Base-by-base conservation (phyloP, 2,113 vertebrate species). In the Clarias magur region DNA sequence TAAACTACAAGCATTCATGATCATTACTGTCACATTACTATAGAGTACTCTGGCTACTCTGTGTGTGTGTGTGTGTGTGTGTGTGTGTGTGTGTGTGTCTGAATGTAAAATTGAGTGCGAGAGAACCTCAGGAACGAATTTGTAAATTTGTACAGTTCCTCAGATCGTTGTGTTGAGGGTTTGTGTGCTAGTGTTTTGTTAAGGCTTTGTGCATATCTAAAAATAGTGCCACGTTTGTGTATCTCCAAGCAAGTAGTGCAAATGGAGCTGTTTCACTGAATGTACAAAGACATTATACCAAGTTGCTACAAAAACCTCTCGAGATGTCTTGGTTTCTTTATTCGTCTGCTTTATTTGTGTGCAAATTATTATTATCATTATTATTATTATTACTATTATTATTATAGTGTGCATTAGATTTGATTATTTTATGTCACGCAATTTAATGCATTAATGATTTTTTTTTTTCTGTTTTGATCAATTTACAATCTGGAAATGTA, bases 111-210 rank as follows among this genome's bases (percentile, higher is more conserved):
- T 57, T 42, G 56, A 63, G 84, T 2, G n/a, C 59, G 57, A 85
- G 72, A 60, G 85, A 93, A 93, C 93, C 98, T 99, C 98, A 99
- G 98, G 98, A 99, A 99, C 97, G 97, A 94, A 95, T 97, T 97
- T 97, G 96, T 97, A 96, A 98, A 80, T 83, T 82, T 85, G 84
- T 63, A 68, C 12, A 89, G 88, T 78, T 82, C 88, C 85, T 89
- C 72, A 83, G 80, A 89, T 82, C 30, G 84, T 82, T 42, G 88
- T 88, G 70, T 67, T 67, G 68, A 80, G 73, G 73, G 34, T 87
- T 62, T 70, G 80, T 67, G 38, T 63, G 79, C 88, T 87, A 54
- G 86, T 89, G 84, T 82, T 89, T 75, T 81, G 83, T 89, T 76
- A 85, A 85, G 30, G 42, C 63, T 84, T 89, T 88, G 81, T 81